Evolutionary conservation across 2,888 invertebrate species (phyloP).

Genomic region (Drosophila siamana): DNA sequence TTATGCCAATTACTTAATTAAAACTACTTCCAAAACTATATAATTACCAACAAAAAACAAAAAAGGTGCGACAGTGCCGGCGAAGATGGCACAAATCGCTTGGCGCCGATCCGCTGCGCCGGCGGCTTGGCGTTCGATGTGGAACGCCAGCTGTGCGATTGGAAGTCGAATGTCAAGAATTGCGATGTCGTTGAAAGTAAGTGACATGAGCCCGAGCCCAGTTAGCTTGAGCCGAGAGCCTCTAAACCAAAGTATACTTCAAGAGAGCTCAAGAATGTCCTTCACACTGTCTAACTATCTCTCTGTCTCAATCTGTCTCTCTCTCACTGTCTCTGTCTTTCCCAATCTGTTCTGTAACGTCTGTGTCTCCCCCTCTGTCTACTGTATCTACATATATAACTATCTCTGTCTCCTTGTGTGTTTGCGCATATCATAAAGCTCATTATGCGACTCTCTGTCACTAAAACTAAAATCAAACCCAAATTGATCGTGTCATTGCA

Average conservation of each 20-base stretch:
- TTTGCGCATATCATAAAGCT: constrained; percentile 44
- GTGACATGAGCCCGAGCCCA: constrained; percentile 85
- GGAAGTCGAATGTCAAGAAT: constrained; percentile 98
- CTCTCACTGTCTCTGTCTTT: constrained; percentile 32
- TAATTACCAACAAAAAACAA: constrained; percentile 18
- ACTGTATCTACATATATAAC: no score
- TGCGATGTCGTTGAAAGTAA: constrained; percentile 97
- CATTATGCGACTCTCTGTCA: constrained; percentile 52
- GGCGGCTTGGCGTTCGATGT: constrained; percentile 97
- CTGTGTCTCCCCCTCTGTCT: constrained; percentile 21
- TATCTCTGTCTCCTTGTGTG: constrained; percentile 50
- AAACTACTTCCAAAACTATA: constrained; percentile 28
- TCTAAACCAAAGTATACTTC: constrained; percentile 26
- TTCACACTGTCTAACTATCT: constrained; percentile 50
- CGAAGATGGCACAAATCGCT: constrained; percentile 93
- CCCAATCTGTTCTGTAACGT: constrained; percentile 7
- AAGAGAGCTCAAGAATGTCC: constrained; percentile 39
- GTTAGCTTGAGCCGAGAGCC: constrained; percentile 41
- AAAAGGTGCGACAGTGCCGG: constrained; percentile 95
- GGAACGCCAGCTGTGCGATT: constrained; percentile 97
- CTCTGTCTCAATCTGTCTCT: constrained; percentile 48
- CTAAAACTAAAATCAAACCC: constrained; percentile 46
- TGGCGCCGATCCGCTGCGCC: constrained; percentile 95
- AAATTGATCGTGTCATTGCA: constrained; percentile 65
- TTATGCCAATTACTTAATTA: constrained; percentile 33